phyloP scores from a whole-genome alignment of 2,113 vertebrate species.

The Diadophis punctatus region DNA sequence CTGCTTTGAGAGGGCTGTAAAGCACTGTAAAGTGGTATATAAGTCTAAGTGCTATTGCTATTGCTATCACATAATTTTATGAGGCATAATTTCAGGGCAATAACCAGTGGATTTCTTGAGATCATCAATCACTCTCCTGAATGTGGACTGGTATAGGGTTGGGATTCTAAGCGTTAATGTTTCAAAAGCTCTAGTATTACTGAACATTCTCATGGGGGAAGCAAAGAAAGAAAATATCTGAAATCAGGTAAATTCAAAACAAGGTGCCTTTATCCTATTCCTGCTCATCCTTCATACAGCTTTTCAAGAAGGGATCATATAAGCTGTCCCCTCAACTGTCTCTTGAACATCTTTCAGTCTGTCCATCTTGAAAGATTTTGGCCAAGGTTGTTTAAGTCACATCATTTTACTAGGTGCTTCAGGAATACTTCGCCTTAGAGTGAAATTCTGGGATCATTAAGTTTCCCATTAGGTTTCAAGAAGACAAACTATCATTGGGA shows the following conservation, averaged over 20 bases:
- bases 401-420: conserved; percentile 46
- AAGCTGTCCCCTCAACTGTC: neutral
- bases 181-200: neutral
- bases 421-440: conserved; percentile 48
- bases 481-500: conserved; percentile 36
- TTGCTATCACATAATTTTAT: neutral
- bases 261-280: neutral
- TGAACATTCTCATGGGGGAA: neutral
- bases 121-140: neutral
- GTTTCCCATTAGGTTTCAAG: conserved; percentile 46
- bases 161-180: neutral
- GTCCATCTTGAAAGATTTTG: conserved; percentile 34
- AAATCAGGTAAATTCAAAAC: neutral
- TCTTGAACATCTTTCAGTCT: neutral
- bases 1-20: too few species aligned
- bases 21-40: too few species aligned
- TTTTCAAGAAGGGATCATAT: neutral
- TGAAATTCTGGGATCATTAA: conserved; percentile 51
- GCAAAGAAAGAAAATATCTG: neutral
- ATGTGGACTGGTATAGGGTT: neutral
- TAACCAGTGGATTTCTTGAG: neutral
- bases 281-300: neutral
- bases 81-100: neutral
- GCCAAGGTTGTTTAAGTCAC: conserved; percentile 32
- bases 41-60: too few species aligned